Conservation (phyloP, 2,113 vertebrate species). For the Melanocharis versteri region DNA sequence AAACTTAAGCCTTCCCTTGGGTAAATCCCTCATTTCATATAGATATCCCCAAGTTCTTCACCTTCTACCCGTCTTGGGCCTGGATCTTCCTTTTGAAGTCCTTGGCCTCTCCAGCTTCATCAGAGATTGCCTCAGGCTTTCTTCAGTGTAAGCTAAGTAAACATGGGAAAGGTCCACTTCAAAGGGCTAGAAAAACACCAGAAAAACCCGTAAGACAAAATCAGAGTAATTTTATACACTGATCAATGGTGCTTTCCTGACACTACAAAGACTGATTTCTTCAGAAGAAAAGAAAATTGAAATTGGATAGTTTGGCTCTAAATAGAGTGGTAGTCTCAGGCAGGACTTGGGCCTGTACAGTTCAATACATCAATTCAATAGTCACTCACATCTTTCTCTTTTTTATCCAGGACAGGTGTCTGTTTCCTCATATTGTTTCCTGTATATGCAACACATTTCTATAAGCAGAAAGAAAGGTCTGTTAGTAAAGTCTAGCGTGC, state of each 20-base stretch:
- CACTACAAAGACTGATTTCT: neutral
- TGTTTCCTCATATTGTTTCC: constrained; percentile 99
- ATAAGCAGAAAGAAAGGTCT: constrained; percentile 13
- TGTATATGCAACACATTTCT: constrained; percentile 99
- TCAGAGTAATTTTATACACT: neutral
- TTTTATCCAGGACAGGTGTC: constrained; percentile 91
- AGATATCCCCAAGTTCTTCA: constrained; percentile 65
- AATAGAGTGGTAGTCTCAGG: neutral
- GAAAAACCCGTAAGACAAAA: neutral
- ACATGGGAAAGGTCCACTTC: constrained; percentile 96
- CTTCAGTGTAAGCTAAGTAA: constrained; percentile 95
- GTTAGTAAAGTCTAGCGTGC: neutral
- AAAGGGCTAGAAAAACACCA: constrained; percentile 81
- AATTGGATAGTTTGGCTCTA: neutral
- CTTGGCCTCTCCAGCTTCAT: constrained; percentile 93
- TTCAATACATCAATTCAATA: neutral
- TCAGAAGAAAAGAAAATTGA: neutral
- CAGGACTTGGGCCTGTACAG: neutral
- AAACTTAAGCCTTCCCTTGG: neutral
- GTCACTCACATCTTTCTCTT: constrained; percentile 94
- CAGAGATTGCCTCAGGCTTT: constrained; percentile 93
- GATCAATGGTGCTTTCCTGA: neutral
- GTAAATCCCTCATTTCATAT: neutral
- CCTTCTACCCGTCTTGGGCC: constrained; percentile 92
- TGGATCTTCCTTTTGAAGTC: constrained; percentile 90